Base-by-base conservation (phyloP, 2,797 vertebrate genomes). In the Xerus rutilus region DNA sequence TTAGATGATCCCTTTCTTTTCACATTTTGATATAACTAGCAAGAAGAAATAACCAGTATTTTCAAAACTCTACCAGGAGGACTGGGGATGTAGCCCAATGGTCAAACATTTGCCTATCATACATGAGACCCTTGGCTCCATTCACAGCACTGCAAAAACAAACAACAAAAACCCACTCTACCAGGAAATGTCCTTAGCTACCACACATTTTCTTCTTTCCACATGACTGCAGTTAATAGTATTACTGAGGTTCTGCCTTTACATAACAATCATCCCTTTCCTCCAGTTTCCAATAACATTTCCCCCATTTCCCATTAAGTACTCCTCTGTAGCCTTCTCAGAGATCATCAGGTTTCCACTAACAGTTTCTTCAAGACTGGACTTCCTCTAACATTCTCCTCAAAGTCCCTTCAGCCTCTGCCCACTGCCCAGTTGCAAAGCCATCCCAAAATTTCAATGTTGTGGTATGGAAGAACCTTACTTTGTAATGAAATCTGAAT, bases 381-480 rank as follows among this genome's bases (percentile, higher is more conserved):
- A 70, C 28, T 93, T 95, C 86, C 2, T 30, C 13, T 91, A 32
- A 72, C 28, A n/a, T 54, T 91, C 20, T 62, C 21, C 59, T 79
- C 9, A 49, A 12, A 69, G 15, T 84, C 15, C 15, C 85, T 81
- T 20, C 77, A 72, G 17, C n/a, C 43, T 94, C 17, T 89, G 23
- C 47, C 72, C 45, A 18, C 52, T 90, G n/a, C 59, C 45, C 54
- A 77, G 15, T 86, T 73, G 35, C 14, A 95, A 93, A 90, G 4
- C 14, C 64, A 35, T 78, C 73, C 74, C 70, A 91, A 69, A 10
- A 30, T 47, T 52, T 69, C 69, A 93, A 35, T 4, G 5, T 84
- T 97, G 94, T 64, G 10, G 95, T 91, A 45, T 54, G 32, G 57
- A 92, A 94, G 35, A 86, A 67, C 47, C 12, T 64, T 30, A 67